Percentiles rank a stretch among this genome's conserved stretches.
Evolutionary conservation across 2,797 vertebrate species (phyloP).

Genomic region (Peromyscus melanophrys): DNA sequence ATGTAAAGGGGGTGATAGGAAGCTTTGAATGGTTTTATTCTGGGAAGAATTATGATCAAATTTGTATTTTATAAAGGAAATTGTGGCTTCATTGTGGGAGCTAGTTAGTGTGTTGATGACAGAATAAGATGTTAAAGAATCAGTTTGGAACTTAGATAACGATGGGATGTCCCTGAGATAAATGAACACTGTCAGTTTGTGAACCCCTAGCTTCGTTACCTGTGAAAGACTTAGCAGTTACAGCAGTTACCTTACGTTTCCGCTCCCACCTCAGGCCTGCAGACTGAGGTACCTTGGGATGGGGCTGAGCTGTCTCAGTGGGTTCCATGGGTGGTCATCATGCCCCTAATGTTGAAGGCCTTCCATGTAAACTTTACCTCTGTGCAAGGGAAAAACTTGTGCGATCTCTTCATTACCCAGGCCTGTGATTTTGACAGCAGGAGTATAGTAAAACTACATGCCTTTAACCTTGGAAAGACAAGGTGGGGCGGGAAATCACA

Average conservation of each 20-base stretch:
- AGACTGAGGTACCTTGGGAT: neutral
- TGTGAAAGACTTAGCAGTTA: neutral
- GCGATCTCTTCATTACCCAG: neutral
- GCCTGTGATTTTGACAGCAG: neutral
- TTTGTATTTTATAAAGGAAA: constrained; percentile 16
- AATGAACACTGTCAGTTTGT: neutral
- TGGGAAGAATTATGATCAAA: neutral
- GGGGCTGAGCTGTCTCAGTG: neutral
- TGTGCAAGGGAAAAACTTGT: neutral
- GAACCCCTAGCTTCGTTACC: neutral
- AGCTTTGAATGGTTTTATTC: neutral
- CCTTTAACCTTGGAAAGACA: constrained; percentile 27
- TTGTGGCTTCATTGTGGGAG: neutral
- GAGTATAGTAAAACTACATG: neutral
- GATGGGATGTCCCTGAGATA: neutral
- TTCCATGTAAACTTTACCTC: neutral
- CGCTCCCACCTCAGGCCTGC: neutral
- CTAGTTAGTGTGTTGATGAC: neutral
- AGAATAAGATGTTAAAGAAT: neutral
- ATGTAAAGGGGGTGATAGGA: neutral
- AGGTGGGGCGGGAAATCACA: neutral
- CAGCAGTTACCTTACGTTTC: neutral
- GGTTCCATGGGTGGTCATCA: neutral
- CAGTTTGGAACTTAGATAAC: neutral
- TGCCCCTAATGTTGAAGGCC: neutral